Evolutionary conservation across 2,113 vertebrate species (phyloP).

Genomic region (Lota lota): DNA sequence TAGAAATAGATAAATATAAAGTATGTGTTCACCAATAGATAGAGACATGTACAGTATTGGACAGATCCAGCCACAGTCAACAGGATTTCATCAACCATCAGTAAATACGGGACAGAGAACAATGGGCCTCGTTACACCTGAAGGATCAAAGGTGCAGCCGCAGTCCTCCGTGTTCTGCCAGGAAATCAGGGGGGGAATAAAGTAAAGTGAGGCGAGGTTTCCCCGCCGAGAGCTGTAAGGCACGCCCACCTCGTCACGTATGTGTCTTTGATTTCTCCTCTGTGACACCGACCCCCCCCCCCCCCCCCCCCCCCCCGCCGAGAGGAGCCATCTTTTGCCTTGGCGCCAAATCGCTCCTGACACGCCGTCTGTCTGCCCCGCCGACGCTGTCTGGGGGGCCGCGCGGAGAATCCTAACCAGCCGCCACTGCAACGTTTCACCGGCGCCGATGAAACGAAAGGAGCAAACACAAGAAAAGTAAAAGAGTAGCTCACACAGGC

Average conservation of each 20-base stretch:
- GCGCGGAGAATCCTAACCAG: slow-evolving; percentile 28
- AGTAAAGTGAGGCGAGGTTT: neutral
- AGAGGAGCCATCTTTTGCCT: slow-evolving; percentile 25
- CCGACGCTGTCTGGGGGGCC: slow-evolving; percentile 44
- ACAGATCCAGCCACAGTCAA: too few species aligned
- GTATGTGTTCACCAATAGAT: too few species aligned
- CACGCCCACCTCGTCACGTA: slow-evolving; percentile 29
- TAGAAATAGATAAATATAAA: neutral
- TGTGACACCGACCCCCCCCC: slow-evolving; percentile 35
- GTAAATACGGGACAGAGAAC: too few species aligned
- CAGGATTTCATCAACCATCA: too few species aligned
- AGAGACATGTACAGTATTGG: too few species aligned
- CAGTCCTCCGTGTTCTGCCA: too few species aligned
- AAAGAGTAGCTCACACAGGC: neutral
- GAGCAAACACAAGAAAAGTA: too few species aligned
- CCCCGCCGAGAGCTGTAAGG: slow-evolving; percentile 30
- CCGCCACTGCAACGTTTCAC: slow-evolving; percentile 13
- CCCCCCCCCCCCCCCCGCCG: neutral
- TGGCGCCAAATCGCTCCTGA: slow-evolving; percentile 51
- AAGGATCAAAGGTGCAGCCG: too few species aligned
- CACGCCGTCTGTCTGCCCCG: slow-evolving; percentile 28
- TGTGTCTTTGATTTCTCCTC: slow-evolving; percentile 49
- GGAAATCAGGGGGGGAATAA: neutral
- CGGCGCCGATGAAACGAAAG: slow-evolving; percentile 1
- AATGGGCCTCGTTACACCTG: too few species aligned